These are phyloP conservation scores for Bellardia pandia DNA, from an alignment of 2,888 invertebrate species.

Conservation along the genomic window DNA sequence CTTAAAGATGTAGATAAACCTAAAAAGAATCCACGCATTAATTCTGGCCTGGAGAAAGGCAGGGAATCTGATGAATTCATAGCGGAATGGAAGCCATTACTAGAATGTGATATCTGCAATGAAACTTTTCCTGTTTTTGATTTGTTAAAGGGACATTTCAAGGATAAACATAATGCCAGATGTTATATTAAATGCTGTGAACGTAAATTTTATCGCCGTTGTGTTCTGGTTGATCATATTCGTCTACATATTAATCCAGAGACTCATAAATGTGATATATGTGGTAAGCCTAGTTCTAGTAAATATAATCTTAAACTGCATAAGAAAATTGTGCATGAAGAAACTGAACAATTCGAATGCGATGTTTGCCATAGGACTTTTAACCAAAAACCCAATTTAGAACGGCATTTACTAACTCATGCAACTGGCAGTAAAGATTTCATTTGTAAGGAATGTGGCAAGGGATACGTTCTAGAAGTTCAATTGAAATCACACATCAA, in stretches of 20 bases:
- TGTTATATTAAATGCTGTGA: conserved; percentile 75
- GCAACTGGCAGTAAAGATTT: conserved; percentile 68
- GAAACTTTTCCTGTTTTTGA: conserved; percentile 67
- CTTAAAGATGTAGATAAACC: conserved; percentile 25
- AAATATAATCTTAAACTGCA: conserved; percentile 72
- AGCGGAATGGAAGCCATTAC: conserved; percentile 70
- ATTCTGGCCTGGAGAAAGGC: conserved; percentile 37
- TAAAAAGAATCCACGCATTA: conserved; percentile 51
- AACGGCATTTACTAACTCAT: conserved; percentile 74
- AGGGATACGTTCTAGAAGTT: conserved; percentile 68
- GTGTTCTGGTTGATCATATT: conserved; percentile 75
- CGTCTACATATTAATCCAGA: conserved; percentile 75
- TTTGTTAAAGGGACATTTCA: conserved; percentile 72
- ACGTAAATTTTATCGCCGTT: conserved; percentile 74
- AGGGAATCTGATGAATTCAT: conserved; percentile 74
- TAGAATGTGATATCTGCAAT: conserved; percentile 74
- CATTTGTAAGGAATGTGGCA: conserved; percentile 76
- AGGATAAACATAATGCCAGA: conserved; percentile 65
- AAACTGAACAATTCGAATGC: conserved; percentile 71
- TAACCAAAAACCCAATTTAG: conserved; percentile 67
- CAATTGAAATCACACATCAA: conserved; percentile 70
- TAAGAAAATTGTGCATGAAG: conserved; percentile 68
- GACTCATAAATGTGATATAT: conserved; percentile 74
- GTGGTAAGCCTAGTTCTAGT: conserved; percentile 73
- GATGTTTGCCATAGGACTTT: conserved; percentile 74